phyloP scores from a whole-genome alignment of 2,888 invertebrate species.

The Schrankia costaestrigalis region DNA sequence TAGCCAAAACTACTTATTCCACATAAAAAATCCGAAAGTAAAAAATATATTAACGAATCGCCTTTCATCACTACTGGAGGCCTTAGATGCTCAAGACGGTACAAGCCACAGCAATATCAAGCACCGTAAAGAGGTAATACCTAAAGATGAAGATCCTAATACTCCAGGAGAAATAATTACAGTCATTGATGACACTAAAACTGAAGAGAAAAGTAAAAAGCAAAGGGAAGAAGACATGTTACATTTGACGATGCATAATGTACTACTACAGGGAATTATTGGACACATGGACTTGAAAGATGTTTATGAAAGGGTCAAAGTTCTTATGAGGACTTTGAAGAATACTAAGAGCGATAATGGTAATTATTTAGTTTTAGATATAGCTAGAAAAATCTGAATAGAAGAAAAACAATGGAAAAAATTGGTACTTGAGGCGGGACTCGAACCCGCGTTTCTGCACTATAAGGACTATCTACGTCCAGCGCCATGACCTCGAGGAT shows the following conservation, averaged over 20 bases:
- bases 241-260: constrained; percentile 59
- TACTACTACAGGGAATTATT: constrained; percentile 53
- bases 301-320: constrained; percentile 40
- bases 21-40: constrained; percentile 49
- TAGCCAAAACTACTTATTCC: constrained; percentile 39
- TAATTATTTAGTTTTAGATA: too few relatives aligned
- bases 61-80: constrained; percentile 50
- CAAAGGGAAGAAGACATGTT: constrained; percentile 36
- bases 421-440: too few relatives aligned
- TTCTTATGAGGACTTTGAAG: constrained; percentile 29
- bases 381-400: too few relatives aligned
- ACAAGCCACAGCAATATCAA: background rate
- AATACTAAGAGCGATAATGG: constrained; percentile 11
- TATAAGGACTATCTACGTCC: too few relatives aligned
- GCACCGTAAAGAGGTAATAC: background rate
- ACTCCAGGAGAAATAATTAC: background rate
- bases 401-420: too few relatives aligned
- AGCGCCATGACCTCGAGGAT: too few relatives aligned
- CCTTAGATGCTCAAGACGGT: constrained; percentile 52
- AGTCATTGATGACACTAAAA: constrained; percentile 2
- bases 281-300: constrained; percentile 54
- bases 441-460: too few relatives aligned
- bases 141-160: constrained; percentile 5
- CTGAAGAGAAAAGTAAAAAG: constrained; percentile 1
- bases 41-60: constrained; percentile 51